phyloP scores from a whole-genome alignment of 2,888 invertebrate species.

The Zaprionus lineosus region DNA sequence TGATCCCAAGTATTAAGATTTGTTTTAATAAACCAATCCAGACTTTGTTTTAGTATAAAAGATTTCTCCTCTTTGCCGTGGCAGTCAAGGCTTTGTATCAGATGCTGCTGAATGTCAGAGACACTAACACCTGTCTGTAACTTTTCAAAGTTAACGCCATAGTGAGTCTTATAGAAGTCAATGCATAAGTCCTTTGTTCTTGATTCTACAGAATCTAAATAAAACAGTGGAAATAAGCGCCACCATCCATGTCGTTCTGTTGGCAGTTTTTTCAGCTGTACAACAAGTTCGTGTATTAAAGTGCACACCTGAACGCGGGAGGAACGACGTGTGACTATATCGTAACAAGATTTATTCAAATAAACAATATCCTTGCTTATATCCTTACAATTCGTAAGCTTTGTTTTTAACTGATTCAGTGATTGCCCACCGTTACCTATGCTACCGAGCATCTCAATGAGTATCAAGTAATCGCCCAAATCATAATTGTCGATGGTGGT shows the following conservation, averaged over 20 bases:
- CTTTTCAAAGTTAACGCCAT: constrained; percentile 34
- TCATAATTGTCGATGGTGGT: constrained; percentile 47
- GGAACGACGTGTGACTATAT: constrained; percentile 25
- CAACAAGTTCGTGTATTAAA: constrained; percentile 18
- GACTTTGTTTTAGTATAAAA: constrained; percentile 44
- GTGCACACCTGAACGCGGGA: not conserved
- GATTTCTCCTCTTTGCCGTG: constrained; percentile 46
- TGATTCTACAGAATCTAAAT: not conserved
- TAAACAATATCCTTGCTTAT: not conserved
- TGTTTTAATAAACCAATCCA: constrained; percentile 51
- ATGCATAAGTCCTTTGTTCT: not conserved
- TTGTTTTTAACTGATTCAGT: constrained; percentile 32
- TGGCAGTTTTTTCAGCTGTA: constrained; percentile 29
- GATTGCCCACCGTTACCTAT: constrained; percentile 58
- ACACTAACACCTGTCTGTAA: constrained; percentile 2
- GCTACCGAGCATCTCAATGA: constrained; percentile 73
- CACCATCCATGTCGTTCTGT: constrained; percentile 59
- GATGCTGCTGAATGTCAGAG: constrained; percentile 13
- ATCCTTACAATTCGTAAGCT: constrained; percentile 25
- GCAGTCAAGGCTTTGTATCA: constrained; percentile 37
- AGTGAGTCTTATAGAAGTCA: constrained; percentile 40
- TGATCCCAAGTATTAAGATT: constrained; percentile 39
- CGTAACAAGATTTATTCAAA: constrained; percentile 48
- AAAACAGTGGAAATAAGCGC: constrained; percentile 48
- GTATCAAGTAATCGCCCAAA: constrained; percentile 64